Base-by-base conservation (phyloP, 35 echinoderm and acorn worm species). In the Amphiura filiformis region DNA sequence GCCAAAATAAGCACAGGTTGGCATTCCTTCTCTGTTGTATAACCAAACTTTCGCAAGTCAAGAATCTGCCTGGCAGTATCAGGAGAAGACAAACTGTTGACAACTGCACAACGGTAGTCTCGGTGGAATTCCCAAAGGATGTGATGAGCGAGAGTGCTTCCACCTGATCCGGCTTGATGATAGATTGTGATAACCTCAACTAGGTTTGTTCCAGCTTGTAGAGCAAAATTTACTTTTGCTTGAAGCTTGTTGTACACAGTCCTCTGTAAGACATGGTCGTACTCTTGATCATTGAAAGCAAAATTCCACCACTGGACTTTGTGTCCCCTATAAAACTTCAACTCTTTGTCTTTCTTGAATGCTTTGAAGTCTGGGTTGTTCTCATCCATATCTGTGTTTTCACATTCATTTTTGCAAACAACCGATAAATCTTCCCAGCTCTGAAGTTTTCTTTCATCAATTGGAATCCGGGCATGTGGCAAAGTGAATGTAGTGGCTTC, bases 321-420 rank as follows among this genome's bases (percentile, higher is more conserved):
- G 28, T 78, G 36, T 5, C 86, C 86, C 39, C 87, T 36, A 70
- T 89, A 89, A 39, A 89, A 89, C 13, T 64, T 37, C 18, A 89
- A 32, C 38, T 89, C 87, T 31, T 64, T 82, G 1, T 82, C 47
- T 31, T 75, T 36, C 2, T 22, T 36, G 35, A 89, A 81, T 17
- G 15, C 36, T 39, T 65, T 13, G 36, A 82, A 89, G 4, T 81
- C 57, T 26, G 13, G 78, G 18, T 35, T 31, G 18, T 81, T 32
- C 82, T 89, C 57, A 65, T 89, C 35, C 87, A 89, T 89, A 37
- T 89, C 87, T 37, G 80, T 82, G n/a, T 89, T 82, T 36, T 89
- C 87, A 65, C 78, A 89, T 47, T 89, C 78, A 65, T 89, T 89
- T 61, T 82, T 34, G 11, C 38, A 37, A 81, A 89, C 79, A 41